Base-by-base conservation (phyloP, 2,797 vertebrate genomes). In the Rhodeus uyekii region DNA sequence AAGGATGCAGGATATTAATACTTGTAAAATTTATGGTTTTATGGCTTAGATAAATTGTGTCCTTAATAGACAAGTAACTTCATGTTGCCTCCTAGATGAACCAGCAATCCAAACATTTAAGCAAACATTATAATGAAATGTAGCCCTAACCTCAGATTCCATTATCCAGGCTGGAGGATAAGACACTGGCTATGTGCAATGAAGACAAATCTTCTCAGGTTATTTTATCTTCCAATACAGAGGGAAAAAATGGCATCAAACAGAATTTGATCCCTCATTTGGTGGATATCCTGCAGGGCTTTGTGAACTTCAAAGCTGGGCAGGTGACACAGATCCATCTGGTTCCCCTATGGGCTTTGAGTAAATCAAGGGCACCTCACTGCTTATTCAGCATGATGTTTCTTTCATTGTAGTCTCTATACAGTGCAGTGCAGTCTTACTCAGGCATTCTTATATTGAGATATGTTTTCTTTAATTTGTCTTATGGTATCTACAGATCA, bases 191-290 rank as follows among this genome's bases (percentile, higher is more conserved):
- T 36, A 63, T 81, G 74, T 61, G 60, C 71, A 83, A 77, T 58
- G 76, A 32, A 80, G 75, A 71, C 74, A 68, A 65, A 76, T 72
- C 78, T 80, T 58, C 76, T 58, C 69, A 68, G 44, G 32, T 74
- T 85, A 84, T 86, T 83, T 79, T 84, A 83, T 84, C 65, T 63
- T 76, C 16, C 50, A 44, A 85, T 86, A 79, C 74, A 83, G 39
- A 34, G 84, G n/a, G 39, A 39, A 81, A n/a, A 83, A 80, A 83
- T 84, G 50, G 80, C 87, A 91, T 90, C 88, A 90, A 90, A 90
- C 83, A 85, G 88, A 89, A 89, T 89, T 22, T 78, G 84, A 82
- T 87, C 75, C 80, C 65, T 87, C 76, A 86, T 88, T 85, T 88
- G 67, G 69, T 84, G 76, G 63, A 44, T 85, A 79, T 76, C 84